Conservation (phyloP, 1,140 invertebrate species). For the Drosophila kanapiae region DNA sequence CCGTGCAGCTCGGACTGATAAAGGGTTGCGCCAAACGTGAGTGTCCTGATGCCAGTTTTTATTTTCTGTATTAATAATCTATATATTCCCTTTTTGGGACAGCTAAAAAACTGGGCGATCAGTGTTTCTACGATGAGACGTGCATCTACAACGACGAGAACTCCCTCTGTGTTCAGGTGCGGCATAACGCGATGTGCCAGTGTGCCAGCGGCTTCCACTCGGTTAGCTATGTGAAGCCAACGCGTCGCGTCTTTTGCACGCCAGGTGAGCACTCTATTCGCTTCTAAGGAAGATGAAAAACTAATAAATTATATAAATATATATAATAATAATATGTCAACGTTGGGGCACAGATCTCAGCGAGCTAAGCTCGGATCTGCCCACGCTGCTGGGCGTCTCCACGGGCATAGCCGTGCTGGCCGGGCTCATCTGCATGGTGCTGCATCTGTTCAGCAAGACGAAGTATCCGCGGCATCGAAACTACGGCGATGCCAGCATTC, state of each 20-base stretch:
- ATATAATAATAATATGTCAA: too few relatives aligned
- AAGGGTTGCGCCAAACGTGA: slow-evolving; percentile 93
- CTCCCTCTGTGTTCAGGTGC: slow-evolving; percentile 92
- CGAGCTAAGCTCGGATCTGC: slow-evolving; percentile 92
- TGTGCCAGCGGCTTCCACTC: slow-evolving; percentile 92
- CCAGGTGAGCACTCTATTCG: slow-evolving; percentile 87
- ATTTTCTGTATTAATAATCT: too few relatives aligned
- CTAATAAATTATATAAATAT: not conserved
- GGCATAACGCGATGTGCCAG: slow-evolving; percentile 94
- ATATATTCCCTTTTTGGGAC: too few relatives aligned
- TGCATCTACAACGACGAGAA: slow-evolving; percentile 92
- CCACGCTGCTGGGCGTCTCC: slow-evolving; percentile 92
- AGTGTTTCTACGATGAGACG: slow-evolving; percentile 93
- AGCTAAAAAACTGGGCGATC: slow-evolving; percentile 93
- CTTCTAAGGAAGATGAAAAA: not conserved
- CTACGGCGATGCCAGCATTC: slow-evolving; percentile 92
- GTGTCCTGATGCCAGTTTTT: slow-evolving; percentile 77
- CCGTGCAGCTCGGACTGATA: slow-evolving; percentile 90
- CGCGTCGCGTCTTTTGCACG: slow-evolving; percentile 91
- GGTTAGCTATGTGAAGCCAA: slow-evolving; percentile 90
- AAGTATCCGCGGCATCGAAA: slow-evolving; percentile 90
- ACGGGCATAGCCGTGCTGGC: slow-evolving; percentile 93
- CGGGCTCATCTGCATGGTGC: slow-evolving; percentile 93
- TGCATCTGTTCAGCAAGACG: slow-evolving; percentile 91
- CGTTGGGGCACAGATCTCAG: slow-evolving; percentile 89